Percentiles rank a stretch among this genome's conserved stretches.
Conservation (phyloP, 23 tunicate genomes). For the Corella eumyota region DNA sequence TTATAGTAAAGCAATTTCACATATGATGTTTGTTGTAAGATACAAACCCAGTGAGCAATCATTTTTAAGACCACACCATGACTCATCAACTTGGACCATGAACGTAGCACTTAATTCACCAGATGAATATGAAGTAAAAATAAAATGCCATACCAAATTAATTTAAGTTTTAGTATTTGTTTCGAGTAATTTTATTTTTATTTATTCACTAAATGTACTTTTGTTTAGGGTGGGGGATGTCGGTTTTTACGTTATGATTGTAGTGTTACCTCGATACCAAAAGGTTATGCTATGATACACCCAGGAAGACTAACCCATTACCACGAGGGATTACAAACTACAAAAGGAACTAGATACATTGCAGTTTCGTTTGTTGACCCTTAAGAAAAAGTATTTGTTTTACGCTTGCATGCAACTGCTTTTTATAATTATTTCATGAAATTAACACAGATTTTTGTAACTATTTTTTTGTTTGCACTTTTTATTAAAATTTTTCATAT, state of each 20-base stretch:
- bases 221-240: constrained; percentile 85
- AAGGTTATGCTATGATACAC: constrained; percentile 77
- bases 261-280: constrained; percentile 58
- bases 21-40: constrained; percentile 96
- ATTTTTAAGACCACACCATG: constrained; percentile 93
- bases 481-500: too few relatives aligned
- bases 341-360: constrained; percentile 92
- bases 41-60: constrained; percentile 89
- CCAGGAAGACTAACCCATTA: constrained; percentile 94
- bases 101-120: constrained; percentile 83
- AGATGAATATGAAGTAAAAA: constrained; percentile 65
- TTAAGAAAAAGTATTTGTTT: too few relatives aligned
- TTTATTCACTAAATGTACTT: neutral
- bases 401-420: too few relatives aligned
- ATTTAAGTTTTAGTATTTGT: neutral
- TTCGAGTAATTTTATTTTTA: neutral
- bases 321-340: constrained; percentile 86
- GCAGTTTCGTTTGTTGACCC: constrained; percentile 93
- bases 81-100: constrained; percentile 97
- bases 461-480: too few relatives aligned
- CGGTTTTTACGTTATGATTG: constrained; percentile 78
- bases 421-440: too few relatives aligned
- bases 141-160: too few relatives aligned
- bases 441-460: too few relatives aligned
- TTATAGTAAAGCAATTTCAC: constrained; percentile 60